A percentile compares a stretch with the other conserved stretches of the same genome.
Evolutionary conservation across 2,113 vertebrate species (phyloP).

Genomic region (Paramisgurnus dabryanus): DNA sequence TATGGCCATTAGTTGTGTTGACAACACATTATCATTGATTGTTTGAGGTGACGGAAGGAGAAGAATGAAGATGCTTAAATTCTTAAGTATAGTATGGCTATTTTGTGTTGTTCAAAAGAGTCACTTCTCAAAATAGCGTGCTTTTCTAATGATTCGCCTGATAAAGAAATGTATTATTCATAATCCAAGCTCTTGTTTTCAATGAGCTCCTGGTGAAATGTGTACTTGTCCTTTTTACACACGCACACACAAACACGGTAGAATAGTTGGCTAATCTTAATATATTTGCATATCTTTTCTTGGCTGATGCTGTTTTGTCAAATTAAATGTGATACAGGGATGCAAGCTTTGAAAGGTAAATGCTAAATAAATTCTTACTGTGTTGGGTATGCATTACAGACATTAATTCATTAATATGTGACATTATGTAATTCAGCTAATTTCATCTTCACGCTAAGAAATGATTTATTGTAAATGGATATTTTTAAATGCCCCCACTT

Average conservation of each 20-base stretch:
- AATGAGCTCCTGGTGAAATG: constrained; percentile 14
- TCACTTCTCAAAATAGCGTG: not conserved
- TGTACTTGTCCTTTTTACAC: constrained; percentile 7
- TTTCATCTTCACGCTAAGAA: not conserved
- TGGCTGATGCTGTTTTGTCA: not conserved
- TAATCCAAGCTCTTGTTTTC: constrained; percentile 16
- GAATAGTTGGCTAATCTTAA: constrained; percentile 15
- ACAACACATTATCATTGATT: constrained; percentile 61
- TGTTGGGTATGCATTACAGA: too few relatives aligned
- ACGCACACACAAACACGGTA: constrained; percentile 7
- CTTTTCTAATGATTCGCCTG: not conserved
- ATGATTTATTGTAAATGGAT: constrained; percentile 1
- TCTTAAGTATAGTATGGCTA: not conserved
- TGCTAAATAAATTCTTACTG: not conserved
- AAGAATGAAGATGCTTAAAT: not conserved
- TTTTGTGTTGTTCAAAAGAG: not conserved
- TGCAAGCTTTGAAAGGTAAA: not conserved
- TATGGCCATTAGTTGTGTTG: constrained; percentile 58
- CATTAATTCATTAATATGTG: not conserved
- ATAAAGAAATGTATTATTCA: constrained; percentile 39
- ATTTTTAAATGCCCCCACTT: constrained; percentile 39
- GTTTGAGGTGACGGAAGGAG: constrained; percentile 43
- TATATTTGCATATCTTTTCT: constrained; percentile 26
- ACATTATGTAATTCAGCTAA: not conserved
- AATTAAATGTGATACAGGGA: not conserved